A percentile compares a stretch with the other conserved stretches of the same genome.
phyloP scores from a whole-genome alignment of 2,888 invertebrate species.

The Agelastica alni region DNA sequence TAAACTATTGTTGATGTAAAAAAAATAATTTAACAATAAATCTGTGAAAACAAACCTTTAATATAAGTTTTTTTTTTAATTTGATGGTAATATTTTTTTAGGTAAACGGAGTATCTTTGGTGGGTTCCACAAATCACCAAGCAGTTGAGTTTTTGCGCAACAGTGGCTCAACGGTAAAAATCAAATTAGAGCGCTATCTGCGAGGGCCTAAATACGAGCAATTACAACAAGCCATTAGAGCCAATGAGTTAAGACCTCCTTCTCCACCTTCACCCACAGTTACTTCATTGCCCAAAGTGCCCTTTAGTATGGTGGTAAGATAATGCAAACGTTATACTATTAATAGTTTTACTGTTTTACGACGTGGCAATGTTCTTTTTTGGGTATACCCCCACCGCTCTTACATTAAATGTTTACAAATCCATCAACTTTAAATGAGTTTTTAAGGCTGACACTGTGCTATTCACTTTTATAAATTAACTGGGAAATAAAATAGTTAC shows the following conservation, averaged over 20 bases:
- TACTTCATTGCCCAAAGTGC: conserved; percentile 75
- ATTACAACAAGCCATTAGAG: conserved; percentile 76
- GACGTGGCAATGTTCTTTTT: background rate
- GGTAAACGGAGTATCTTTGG: conserved; percentile 86
- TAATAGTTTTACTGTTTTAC: too few species aligned
- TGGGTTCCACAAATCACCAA: conserved; percentile 92
- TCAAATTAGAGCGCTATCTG: conserved; percentile 77
- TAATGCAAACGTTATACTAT: too few species aligned
- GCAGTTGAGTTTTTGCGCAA: conserved; percentile 87
- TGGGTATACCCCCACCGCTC: too few species aligned
- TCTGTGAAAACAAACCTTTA: too few species aligned
- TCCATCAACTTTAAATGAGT: too few species aligned
- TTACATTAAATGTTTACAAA: too few species aligned
- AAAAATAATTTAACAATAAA: conserved; percentile 7
- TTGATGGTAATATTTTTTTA: too few species aligned
- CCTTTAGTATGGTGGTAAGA: conserved; percentile 71
- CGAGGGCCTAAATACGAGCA: conserved; percentile 88
- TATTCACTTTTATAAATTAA: too few species aligned
- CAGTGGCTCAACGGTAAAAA: conserved; percentile 73
- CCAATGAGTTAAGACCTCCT: conserved; percentile 69
- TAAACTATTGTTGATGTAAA: too few species aligned
- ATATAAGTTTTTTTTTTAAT: too few species aligned
- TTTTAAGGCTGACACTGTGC: too few species aligned
- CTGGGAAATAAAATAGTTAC: too few species aligned
- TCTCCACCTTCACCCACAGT: conserved; percentile 71